Percentiles rank a stretch among this genome's conserved stretches.
phyloP scores from a whole-genome alignment of 2,888 invertebrate genomes.

The Stenolophus ochropezus region DNA sequence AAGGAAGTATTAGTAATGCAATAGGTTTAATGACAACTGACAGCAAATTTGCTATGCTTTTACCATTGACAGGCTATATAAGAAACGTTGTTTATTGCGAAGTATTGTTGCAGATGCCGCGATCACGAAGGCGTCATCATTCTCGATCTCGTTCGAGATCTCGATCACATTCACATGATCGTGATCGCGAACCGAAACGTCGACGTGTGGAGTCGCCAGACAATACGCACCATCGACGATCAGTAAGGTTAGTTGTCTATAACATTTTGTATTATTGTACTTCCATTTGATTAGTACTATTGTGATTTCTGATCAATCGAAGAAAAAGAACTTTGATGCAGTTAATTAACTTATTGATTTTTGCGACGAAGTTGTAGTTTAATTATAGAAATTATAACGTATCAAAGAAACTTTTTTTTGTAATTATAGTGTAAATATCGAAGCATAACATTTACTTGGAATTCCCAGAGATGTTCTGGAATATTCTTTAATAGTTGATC shows the following conservation, averaged over 20 bases:
- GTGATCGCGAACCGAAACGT: constrained; percentile 84
- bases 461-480: neutral
- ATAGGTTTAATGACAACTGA: constrained; percentile 13
- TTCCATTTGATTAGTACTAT: neutral
- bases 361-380: neutral
- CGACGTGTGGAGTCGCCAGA: constrained; percentile 81
- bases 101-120: constrained; percentile 83
- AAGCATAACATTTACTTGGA: neutral
- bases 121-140: constrained; percentile 87
- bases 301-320: neutral
- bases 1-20: neutral
- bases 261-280: no score
- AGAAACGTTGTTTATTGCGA: neutral
- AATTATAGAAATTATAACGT: neutral
- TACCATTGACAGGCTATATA: neutral
- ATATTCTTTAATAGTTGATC: neutral
- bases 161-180: constrained; percentile 76
- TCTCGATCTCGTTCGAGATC: constrained; percentile 79
- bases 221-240: no score
- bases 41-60: constrained; percentile 40
- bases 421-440: neutral
- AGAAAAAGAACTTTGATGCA: neutral
- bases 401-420: neutral
- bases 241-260: constrained; percentile 78
- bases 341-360: constrained; percentile 2